A percentile compares a stretch with the other conserved stretches of the same genome.
These are phyloP conservation scores for Morpho helenor DNA, from an alignment of 2,888 invertebrate species.

Conservation along the genomic window DNA sequence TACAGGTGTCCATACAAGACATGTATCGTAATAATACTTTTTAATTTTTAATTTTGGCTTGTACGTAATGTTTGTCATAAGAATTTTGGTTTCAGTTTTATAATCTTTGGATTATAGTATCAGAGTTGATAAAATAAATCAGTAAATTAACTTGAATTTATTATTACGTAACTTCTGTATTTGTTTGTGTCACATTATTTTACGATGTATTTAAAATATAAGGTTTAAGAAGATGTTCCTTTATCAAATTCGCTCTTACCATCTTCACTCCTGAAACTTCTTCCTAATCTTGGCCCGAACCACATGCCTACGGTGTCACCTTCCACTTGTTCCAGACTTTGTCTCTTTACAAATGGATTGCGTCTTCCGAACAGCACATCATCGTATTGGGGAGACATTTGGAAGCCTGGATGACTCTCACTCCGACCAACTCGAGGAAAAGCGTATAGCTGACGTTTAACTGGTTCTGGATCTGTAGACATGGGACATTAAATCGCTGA, in stretches of 20 bases:
- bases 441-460: slow-evolving; percentile 60
- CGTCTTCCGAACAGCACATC: slow-evolving; percentile 30
- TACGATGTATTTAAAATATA: no score
- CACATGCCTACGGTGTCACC: slow-evolving; percentile 71
- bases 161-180: no score
- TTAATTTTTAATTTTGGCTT: no score
- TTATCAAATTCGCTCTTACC: slow-evolving; percentile 25
- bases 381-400: slow-evolving; percentile 30
- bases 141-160: no score
- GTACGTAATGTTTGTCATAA: no score
- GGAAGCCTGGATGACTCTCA: slow-evolving; percentile 27
- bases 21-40: no score
- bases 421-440: slow-evolving; percentile 66
- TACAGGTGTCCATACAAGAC: no score
- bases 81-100: no score
- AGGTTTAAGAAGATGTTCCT: no score
- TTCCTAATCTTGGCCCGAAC: slow-evolving; percentile 84
- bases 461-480: slow-evolving; percentile 47
- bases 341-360: slow-evolving; percentile 32
- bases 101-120: no score
- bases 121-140: no score
- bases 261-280: slow-evolving; percentile 58
- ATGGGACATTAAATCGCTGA: background rate
- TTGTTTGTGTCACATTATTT: no score
- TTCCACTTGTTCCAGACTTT: slow-evolving; percentile 15